These are phyloP conservation scores for Fistularia tabacaria DNA, from an alignment of 2,797 vertebrate species.

Conservation along the genomic window DNA sequence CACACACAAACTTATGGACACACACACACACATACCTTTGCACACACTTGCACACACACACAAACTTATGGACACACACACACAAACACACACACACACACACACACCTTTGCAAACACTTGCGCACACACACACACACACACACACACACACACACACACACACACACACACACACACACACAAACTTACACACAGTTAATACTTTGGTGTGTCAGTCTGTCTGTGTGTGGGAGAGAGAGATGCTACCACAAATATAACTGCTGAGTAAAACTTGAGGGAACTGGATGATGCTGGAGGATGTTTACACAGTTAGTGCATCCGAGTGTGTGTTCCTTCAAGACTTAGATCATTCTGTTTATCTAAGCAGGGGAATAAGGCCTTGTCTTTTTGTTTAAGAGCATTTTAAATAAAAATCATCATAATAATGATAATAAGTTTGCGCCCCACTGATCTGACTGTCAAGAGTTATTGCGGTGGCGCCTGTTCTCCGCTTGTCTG, in stretches of 20 bases:
- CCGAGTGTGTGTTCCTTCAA: slow-evolving; percentile 21
- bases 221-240: background rate
- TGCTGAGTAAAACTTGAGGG: slow-evolving; percentile 26
- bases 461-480: slow-evolving; percentile 66
- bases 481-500: slow-evolving; percentile 45
- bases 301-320: slow-evolving; percentile 57
- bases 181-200: too few relatives aligned
- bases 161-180: too few relatives aligned
- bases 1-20: too few relatives aligned
- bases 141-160: too few relatives aligned
- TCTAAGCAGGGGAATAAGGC: slow-evolving; percentile 11
- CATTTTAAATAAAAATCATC: background rate
- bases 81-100: too few relatives aligned
- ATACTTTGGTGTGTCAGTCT: too few relatives aligned
- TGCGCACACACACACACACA: too few relatives aligned
- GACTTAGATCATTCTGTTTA: slow-evolving; percentile 31
- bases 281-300: slow-evolving; percentile 37
- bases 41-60: too few relatives aligned
- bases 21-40: too few relatives aligned
- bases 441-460: slow-evolving; percentile 52
- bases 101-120: too few relatives aligned
- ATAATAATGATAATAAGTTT: slow-evolving; percentile 4
- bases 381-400: slow-evolving; percentile 47
- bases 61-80: too few relatives aligned
- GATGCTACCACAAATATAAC: slow-evolving; percentile 1